These are phyloP conservation scores for Pantherophis guttatus DNA, from an alignment of 2,113 vertebrate species.

Conservation along the genomic window DNA sequence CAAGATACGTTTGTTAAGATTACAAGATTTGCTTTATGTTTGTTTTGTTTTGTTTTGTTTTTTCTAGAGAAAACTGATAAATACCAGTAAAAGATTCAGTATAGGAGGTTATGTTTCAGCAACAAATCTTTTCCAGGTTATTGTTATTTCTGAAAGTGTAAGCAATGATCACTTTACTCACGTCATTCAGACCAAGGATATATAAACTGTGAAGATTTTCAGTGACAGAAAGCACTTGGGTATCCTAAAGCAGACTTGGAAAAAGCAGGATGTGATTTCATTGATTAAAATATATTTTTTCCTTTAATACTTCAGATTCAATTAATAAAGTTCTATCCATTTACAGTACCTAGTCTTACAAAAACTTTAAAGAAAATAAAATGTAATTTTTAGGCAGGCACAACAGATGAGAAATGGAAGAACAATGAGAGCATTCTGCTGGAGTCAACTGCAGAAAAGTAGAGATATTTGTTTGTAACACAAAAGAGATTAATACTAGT, in stretches of 20 bases:
- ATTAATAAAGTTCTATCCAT: not conserved
- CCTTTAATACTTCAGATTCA: not conserved
- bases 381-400: not conserved
- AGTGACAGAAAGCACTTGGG: not conserved
- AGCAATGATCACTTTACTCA: not conserved
- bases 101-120: not conserved
- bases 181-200: not conserved
- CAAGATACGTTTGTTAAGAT: not conserved
- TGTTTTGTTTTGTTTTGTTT: not conserved
- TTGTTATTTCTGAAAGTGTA: not conserved
- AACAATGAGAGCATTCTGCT: not conserved
- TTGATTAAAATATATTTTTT: not conserved
- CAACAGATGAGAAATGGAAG: not conserved
- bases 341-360: not conserved
- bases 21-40: not conserved
- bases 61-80: not conserved
- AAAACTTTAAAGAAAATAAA: not conserved
- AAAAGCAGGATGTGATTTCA: not conserved
- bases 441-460: not conserved
- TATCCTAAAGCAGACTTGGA: not conserved
- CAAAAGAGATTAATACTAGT: not conserved
- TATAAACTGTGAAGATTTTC: not conserved
- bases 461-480: not conserved
- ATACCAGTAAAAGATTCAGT: not conserved
- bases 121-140: not conserved